phyloP scores from a whole-genome alignment of 2,113 vertebrate genomes.

The Hydropotes inermis region DNA sequence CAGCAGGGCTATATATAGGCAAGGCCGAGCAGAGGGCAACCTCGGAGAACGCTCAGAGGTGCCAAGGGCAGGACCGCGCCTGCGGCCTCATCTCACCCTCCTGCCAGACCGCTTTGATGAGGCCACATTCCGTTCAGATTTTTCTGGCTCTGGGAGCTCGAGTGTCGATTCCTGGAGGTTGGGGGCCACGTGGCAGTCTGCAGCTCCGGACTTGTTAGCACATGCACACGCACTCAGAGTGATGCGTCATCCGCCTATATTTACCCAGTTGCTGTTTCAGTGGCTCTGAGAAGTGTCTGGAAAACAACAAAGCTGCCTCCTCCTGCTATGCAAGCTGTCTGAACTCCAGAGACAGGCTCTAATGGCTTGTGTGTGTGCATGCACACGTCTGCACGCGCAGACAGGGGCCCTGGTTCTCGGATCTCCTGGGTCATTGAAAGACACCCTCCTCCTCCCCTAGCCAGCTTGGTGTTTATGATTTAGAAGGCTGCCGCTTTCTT shows the following conservation, averaged over 20 bases:
- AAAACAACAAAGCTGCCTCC: constrained; percentile 46
- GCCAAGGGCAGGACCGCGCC: background rate
- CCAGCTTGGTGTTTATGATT: too few species aligned
- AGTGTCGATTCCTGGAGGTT: background rate
- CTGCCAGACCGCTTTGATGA: constrained; percentile 13
- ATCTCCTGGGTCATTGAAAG: background rate
- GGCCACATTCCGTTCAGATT: background rate
- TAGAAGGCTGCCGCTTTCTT: background rate
- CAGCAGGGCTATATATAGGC: constrained; percentile 16
- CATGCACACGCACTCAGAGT: background rate
- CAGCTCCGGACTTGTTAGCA: background rate
- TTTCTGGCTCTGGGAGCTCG: background rate
- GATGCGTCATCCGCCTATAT: constrained; percentile 51
- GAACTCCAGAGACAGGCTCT: background rate
- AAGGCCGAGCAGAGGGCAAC: background rate
- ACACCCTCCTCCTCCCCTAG: background rate
- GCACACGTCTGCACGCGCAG: background rate
- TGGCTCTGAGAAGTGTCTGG: constrained; percentile 41
- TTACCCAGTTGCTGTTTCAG: constrained; percentile 59
- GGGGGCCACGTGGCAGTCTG: background rate
- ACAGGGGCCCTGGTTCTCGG: background rate
- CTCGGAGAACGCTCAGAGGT: background rate
- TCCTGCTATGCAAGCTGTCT: constrained; percentile 44
- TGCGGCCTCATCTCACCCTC: background rate
- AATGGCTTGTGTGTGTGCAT: background rate